Conservation (phyloP, 2,113 vertebrate species). For the Hippocampus zosterae region DNA sequence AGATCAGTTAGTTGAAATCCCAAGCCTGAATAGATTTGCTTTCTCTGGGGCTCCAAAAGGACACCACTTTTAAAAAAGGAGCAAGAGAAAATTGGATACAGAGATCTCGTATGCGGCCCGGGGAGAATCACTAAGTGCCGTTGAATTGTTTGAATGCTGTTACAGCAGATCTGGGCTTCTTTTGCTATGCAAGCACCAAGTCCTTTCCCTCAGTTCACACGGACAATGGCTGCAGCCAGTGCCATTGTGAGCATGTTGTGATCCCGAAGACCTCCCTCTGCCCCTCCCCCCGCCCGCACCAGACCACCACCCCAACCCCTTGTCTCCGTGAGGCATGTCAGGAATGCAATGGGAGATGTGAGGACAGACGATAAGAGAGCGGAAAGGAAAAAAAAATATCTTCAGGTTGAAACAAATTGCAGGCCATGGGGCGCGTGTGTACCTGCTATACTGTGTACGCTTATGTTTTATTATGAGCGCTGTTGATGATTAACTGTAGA, state of each 20-base stretch:
- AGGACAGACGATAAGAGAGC: constrained; percentile 38
- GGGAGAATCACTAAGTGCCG: constrained; percentile 4
- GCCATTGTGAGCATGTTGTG: constrained; percentile 55
- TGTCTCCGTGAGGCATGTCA: constrained; percentile 64
- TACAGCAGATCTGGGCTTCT: constrained; percentile 8
- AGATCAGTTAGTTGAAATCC: constrained; percentile 30
- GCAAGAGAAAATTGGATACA: constrained; percentile 21
- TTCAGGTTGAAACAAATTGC: constrained; percentile 20
- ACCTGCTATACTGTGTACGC: constrained; percentile 31
- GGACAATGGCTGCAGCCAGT: constrained; percentile 56
- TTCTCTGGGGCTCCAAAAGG: constrained; percentile 22
- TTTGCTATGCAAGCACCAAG: constrained; percentile 46
- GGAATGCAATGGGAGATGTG: constrained; percentile 60
- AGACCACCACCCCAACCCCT: neutral
- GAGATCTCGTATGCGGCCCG: constrained; percentile 7
- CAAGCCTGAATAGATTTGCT: constrained; percentile 16
- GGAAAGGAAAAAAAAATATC: constrained; percentile 48
- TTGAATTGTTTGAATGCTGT: constrained; percentile 15
- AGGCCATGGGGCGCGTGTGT: constrained; percentile 27
- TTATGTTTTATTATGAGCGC: neutral
- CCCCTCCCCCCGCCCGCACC: neutral
- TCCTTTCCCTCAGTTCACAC: constrained; percentile 44
- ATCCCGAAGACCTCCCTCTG: constrained; percentile 41
- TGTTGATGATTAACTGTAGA: neutral
- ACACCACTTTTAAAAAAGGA: constrained; percentile 33